A percentile compares a stretch with the other conserved stretches of the same genome.
Evolutionary conservation across 2,797 vertebrate genomes (phyloP).

Genomic region (Epinephelus coioides): DNA sequence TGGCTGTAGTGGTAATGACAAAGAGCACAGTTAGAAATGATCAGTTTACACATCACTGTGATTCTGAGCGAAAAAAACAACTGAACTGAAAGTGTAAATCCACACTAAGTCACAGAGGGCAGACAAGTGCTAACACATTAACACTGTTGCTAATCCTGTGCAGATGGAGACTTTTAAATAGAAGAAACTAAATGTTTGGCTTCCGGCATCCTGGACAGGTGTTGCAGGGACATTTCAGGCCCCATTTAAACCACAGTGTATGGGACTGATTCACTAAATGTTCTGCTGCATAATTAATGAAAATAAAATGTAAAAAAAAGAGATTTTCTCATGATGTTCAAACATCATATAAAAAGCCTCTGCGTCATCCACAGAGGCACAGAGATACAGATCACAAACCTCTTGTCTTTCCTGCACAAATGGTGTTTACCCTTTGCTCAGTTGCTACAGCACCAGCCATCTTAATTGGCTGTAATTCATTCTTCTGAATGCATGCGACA

Average conservation of each 20-base stretch:
- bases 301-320: background rate
- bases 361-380: conserved; percentile 11
- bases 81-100: background rate
- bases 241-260: background rate
- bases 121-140: conserved; percentile 7
- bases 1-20: background rate
- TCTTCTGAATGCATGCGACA: conserved; percentile 59
- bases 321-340: background rate
- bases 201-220: background rate
- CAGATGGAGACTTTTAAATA: conserved; percentile 15
- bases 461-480: conserved; percentile 76
- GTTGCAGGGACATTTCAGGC: background rate
- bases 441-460: conserved; percentile 53
- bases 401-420: conserved; percentile 54
- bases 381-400: conserved; percentile 26
- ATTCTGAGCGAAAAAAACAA: background rate
- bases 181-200: background rate
- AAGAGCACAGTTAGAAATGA: background rate
- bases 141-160: background rate
- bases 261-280: background rate
- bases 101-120: conserved; percentile 6
- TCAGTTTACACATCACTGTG: background rate
- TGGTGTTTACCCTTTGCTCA: conserved; percentile 67
- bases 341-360: conserved; percentile 6
- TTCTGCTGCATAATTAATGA: background rate